Evolutionary conservation across 2,888 invertebrate species (phyloP), one percentile per base, ranked within the genome.

Genomic region (Parasteatoda lunata): DNA sequence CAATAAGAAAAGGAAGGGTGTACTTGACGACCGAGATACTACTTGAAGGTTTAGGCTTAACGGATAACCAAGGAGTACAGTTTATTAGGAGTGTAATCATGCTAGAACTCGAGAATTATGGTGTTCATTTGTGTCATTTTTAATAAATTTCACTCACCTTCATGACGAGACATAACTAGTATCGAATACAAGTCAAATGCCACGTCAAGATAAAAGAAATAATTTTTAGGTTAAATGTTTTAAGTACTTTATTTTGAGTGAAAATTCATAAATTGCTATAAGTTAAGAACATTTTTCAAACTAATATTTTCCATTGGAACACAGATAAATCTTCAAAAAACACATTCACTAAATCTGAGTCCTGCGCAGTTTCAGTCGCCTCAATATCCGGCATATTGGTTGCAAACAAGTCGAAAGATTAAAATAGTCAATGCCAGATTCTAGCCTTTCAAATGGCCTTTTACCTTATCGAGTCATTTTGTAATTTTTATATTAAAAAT

Each of bases 111-210:
- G 30, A 30, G 30, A 30, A 30, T 30, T 30, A 30, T 30, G 30
- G 30, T 30, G 30, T 30, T 30, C 30, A 30, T 30, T 30, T 30
- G 30, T 30, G 30, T 30, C 30, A 30, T 30, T 70, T 66, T 13
- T 79, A 79, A 73, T 59, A 86, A 89, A 75, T 85, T 78, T 82
- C 65, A 90, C 91, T 90, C 90, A 92, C 92, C 92, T 95, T 96
- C 96, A 96, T 96, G 96, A 94, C 96, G 96, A 95, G 96, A 96
- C 96, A 96, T 96, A 95, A 94, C 91, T 84, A 72, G 77, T 77
- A 78, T 82, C 78, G 71, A 79, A 79, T 80, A 84, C 54, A 71
- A 85, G 85, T 85, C 77, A 77, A 80, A 85, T 85, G 85, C 85
- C 85, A 85, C 85, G 85, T 85, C 85, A 85, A 80, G 80, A 72